phyloP scores from a whole-genome alignment of 2,113 vertebrate species.

The Jacana jacana region DNA sequence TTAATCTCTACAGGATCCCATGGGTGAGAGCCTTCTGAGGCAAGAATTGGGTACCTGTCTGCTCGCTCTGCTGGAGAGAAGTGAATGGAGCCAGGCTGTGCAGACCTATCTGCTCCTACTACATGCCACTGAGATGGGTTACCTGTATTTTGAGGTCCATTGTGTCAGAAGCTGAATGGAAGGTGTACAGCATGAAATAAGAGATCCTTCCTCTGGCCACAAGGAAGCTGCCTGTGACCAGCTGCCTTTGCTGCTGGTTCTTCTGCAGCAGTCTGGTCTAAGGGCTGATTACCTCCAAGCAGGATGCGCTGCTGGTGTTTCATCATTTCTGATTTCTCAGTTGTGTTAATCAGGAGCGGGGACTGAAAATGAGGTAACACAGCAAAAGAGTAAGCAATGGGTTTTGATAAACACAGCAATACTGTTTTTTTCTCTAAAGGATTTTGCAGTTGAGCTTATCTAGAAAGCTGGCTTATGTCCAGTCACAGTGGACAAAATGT shows the following conservation, averaged over 20 bases:
- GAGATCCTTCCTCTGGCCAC: background rate
- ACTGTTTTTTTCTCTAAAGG: no score
- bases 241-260: background rate
- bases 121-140: fast-evolving
- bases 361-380: background rate
- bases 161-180: background rate
- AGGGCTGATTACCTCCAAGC: background rate
- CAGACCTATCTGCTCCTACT: background rate
- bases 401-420: no score
- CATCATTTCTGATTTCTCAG: background rate
- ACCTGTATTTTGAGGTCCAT: background rate
- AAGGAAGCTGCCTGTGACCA: background rate
- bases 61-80: background rate
- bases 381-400: background rate
- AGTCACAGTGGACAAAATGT: background rate
- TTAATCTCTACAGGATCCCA: background rate
- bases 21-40: background rate
- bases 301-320: background rate
- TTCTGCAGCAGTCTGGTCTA: background rate
- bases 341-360: background rate
- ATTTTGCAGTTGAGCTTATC: background rate
- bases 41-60: background rate
- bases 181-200: fast-evolving
- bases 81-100: background rate
- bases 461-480: background rate